Conservation (phyloP, 2,113 vertebrate species). For the Pterophyllum scalare region DNA sequence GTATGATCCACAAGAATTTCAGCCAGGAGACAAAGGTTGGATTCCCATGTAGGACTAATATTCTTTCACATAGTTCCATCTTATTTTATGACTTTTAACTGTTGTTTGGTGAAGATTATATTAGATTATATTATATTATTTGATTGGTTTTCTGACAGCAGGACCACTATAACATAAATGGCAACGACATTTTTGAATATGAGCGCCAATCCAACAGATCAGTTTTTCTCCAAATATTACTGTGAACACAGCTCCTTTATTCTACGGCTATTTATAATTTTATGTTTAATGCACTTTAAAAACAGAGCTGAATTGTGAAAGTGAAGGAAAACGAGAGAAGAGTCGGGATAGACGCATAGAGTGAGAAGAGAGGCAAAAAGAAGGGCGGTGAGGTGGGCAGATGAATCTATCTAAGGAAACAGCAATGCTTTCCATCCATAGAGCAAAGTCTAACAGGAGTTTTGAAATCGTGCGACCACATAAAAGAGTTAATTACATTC, state of each 20-base stretch:
- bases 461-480: not conserved
- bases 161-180: not conserved
- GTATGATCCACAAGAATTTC: not conserved
- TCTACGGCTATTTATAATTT: not conserved
- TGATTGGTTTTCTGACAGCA: not conserved
- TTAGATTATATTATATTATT: no score
- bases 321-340: not conserved
- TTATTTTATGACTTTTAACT: not conserved
- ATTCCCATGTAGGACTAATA: not conserved
- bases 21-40: not conserved
- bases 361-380: not conserved
- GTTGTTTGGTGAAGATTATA: not conserved
- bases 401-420: not conserved
- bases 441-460: not conserved
- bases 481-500: constrained; percentile 5
- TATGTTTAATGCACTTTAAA: not conserved
- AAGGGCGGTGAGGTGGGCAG: not conserved
- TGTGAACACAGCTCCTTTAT: not conserved
- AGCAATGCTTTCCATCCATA: not conserved
- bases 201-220: not conserved
- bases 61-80: not conserved
- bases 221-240: not conserved
- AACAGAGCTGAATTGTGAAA: not conserved
- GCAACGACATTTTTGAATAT: not conserved
- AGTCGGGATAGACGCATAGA: not conserved